Evolutionary conservation across 2,113 vertebrate species (phyloP).

Genomic region (Ranitomeya variabilis): DNA sequence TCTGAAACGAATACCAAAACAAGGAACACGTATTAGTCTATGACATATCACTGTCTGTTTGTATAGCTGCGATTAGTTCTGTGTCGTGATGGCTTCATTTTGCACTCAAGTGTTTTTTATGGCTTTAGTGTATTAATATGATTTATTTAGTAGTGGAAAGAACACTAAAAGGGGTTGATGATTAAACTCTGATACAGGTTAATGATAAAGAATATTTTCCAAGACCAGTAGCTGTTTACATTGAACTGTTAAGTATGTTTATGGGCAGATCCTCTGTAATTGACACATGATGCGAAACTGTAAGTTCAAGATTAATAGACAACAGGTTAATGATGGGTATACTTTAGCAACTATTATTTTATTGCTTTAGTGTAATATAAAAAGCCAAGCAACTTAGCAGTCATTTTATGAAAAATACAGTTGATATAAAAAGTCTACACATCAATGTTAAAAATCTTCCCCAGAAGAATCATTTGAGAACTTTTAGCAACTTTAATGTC

Average conservation of each 20-base stretch:
- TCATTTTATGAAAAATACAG: not conserved
- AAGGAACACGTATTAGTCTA: not conserved
- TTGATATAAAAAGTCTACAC: too few species aligned
- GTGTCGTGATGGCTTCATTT: not conserved
- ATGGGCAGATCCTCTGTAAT: not conserved
- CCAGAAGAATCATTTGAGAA: too few species aligned
- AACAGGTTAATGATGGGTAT: not conserved
- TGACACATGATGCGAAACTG: not conserved
- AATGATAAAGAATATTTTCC: not conserved
- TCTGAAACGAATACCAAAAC: not conserved
- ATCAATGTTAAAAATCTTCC: too few species aligned
- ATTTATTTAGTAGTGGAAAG: constrained; percentile 4
- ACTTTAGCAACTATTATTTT: not conserved
- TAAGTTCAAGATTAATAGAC: not conserved
- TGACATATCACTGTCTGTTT: not conserved
- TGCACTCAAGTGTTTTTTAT: not conserved
- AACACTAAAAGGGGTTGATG: constrained; percentile 12
- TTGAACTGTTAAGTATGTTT: not conserved
- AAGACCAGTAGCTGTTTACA: not conserved
- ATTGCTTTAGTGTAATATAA: not conserved
- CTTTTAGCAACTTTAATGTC: too few species aligned
- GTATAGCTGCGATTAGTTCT: not conserved
- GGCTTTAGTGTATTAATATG: not conserved
- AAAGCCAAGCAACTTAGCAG: not conserved
- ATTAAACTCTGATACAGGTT: constrained; percentile 27